These are phyloP conservation scores for Drosophila hamatofila DNA, from an alignment of 2,888 invertebrate species.

Conservation along the genomic window DNA sequence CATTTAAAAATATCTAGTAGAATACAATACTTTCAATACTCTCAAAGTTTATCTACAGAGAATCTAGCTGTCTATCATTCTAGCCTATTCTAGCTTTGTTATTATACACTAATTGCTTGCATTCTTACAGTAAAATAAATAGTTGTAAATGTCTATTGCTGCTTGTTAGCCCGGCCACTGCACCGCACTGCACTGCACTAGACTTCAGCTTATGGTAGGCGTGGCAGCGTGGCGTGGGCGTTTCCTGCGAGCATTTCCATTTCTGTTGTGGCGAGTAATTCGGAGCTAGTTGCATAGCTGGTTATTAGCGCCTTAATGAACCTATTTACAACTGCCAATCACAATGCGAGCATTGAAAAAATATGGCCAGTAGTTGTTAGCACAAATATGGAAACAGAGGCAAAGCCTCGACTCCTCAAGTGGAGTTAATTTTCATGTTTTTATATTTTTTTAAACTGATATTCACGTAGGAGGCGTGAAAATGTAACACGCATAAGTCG, in stretches of 20 bases:
- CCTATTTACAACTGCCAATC: slow-evolving; percentile 70
- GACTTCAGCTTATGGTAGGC: neutral
- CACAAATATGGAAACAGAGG: slow-evolving; percentile 47
- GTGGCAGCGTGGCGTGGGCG: slow-evolving; percentile 51
- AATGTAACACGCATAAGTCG: slow-evolving; percentile 35
- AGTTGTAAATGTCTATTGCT: slow-evolving; percentile 24
- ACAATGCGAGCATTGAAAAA: slow-evolving; percentile 37
- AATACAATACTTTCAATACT: neutral
- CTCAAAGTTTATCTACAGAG: neutral
- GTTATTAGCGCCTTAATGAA: slow-evolving; percentile 73
- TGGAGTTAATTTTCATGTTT: slow-evolving; percentile 42
- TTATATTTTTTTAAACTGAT: slow-evolving; percentile 30
- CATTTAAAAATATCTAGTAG: no score
- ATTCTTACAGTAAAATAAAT: slow-evolving; percentile 41
- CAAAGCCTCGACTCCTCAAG: slow-evolving; percentile 23
- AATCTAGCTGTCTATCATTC: neutral
- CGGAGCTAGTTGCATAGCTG: slow-evolving; percentile 52
- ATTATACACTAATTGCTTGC: slow-evolving; percentile 42
- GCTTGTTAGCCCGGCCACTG: slow-evolving; percentile 31
- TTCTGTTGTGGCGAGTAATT: slow-evolving; percentile 27
- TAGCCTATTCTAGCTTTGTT: slow-evolving; percentile 4
- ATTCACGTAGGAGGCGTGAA: slow-evolving; percentile 70
- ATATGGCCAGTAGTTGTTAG: slow-evolving; percentile 58
- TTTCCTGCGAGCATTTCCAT: slow-evolving; percentile 62
- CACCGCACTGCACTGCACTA: neutral